phyloP scores from a whole-genome alignment of 2,888 invertebrate species.

The Caenorhabditis afra region DNA sequence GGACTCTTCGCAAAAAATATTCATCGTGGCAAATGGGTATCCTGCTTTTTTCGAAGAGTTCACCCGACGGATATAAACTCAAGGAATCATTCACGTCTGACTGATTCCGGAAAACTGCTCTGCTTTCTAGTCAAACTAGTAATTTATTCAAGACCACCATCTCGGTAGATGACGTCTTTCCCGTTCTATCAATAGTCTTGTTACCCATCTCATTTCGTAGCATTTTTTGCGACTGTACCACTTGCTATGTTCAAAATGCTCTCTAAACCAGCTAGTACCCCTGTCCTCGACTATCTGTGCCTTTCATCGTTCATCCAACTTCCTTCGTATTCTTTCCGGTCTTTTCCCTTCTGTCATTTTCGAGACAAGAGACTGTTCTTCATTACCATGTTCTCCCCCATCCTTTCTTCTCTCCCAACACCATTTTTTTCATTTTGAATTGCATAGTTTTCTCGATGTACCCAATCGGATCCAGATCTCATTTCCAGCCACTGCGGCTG shows the following conservation, averaged over 20 bases:
- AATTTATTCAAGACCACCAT: background rate
- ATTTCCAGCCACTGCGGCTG: too few relatives aligned
- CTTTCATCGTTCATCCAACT: conserved; percentile 36
- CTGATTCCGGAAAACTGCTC: background rate
- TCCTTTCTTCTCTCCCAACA: too few relatives aligned
- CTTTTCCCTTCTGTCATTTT: conserved; percentile 3
- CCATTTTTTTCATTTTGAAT: background rate
- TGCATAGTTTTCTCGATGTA: too few relatives aligned
- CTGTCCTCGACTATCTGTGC: conserved; percentile 20
- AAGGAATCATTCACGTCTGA: background rate
- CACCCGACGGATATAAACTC: conserved; percentile 14
- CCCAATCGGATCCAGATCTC: background rate
- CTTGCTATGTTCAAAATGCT: conserved; percentile 19
- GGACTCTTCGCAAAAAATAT: conserved; percentile 63
- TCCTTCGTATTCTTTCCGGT: conserved; percentile 30
- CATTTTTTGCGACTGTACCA: conserved; percentile 6
- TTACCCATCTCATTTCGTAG: conserved; percentile 54
- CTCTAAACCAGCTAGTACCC: conserved; percentile 19
- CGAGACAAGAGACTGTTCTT: too few relatives aligned
- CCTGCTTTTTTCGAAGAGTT: conserved; percentile 70
- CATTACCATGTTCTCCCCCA: too few relatives aligned
- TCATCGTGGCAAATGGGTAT: conserved; percentile 66
- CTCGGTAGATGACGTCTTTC: too few relatives aligned
- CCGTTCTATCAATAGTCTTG: conserved; percentile 14
- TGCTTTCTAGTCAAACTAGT: conserved; percentile 20